Evolutionary conservation across 37 sponge, comb jelly and placozoan genomes (phyloP), one percentile per base, ranked within the genome.

Genomic region (Bolinopsis microptera): DNA sequence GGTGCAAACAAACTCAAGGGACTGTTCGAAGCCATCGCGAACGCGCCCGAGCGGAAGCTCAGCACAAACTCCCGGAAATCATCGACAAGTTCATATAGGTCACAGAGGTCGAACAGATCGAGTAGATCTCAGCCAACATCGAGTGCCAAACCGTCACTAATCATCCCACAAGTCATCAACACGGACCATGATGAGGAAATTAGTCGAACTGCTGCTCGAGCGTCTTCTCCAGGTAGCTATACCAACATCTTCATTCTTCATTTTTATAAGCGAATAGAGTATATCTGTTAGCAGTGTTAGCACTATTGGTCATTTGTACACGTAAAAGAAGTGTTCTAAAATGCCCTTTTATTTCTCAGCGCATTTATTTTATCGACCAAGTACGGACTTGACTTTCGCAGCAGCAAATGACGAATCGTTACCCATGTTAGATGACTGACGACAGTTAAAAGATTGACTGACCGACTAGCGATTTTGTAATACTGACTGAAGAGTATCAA

Each of bases 131-230:
- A 77, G 36, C 80, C 80, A 22, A 34, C 80, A 13, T 36, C 80
- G 35, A 32, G 80, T 1, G 3, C 80, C 1, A 24, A 72, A 28
- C 80, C 80, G 35, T 32, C 80, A 32, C 80, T 77, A 8, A 77
- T 77, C 80, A 77, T 77, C 80, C 80, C 80, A 8, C 80, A 77
- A 77, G 80, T 77, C 21, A 77, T 77, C 35, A 77, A 32, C 80
- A 77, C 80, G 36, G 80, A 77, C 80, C 80, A 77, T 18, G 80
- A 77, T 36, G 80, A 32, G 80, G 80, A 77, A 77, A 32, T 77
- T 1, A 77, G 80, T 32, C 28, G 80, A 35, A 77, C 27, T 32
- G 35, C 80, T 16, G 36, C 35, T 0, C 5, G 61, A 48, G 80
- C 80, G 9, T 26, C 74, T 70, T 70, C 74, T 28, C 80, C 80